Evolutionary conservation across 2,113 vertebrate genomes (phyloP).

Genomic region (Tachycineta bicolor): DNA sequence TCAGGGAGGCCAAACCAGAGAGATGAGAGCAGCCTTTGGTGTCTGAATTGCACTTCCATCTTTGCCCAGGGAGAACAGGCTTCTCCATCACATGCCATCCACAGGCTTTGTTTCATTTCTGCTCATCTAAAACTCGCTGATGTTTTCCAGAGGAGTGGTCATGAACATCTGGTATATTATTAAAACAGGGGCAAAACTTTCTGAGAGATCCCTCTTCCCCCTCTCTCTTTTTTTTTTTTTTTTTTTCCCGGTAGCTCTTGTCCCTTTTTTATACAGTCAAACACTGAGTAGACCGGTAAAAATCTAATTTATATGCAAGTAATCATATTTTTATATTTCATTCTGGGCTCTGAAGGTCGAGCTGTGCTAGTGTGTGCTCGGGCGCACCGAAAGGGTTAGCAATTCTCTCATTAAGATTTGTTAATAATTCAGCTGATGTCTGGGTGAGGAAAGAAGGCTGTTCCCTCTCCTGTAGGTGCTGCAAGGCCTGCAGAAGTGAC

Average conservation of each 20-base stretch:
- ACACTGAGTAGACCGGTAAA: not conserved
- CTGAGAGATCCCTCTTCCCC: not conserved
- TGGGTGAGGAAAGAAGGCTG: not conserved
- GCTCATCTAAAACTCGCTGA: not conserved
- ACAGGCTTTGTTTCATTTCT: not conserved
- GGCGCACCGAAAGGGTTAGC: not conserved
- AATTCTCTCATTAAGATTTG: constrained; percentile 25
- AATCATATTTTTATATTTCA: constrained; percentile 3
- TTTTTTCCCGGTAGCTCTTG: not conserved
- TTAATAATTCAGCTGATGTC: constrained; percentile 58
- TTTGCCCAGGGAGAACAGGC: not conserved
- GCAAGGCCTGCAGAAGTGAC: not conserved
- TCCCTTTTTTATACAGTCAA: not conserved
- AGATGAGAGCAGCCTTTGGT: not conserved
- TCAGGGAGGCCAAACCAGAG: not conserved
- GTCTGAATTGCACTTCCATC: not conserved
- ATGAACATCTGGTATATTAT: not conserved
- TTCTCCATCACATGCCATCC: not conserved
- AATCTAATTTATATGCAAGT: constrained; percentile 61
- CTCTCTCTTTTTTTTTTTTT: not conserved
- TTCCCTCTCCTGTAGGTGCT: not conserved
- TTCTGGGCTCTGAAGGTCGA: constrained; percentile 43
- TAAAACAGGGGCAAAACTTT: not conserved
- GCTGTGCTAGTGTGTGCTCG: not conserved
- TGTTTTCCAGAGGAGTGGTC: not conserved